A percentile compares a stretch with the other conserved stretches of the same genome.
phyloP scores from a whole-genome alignment of 2,797 vertebrate species.

The Acrocephalus scirpaceus region DNA sequence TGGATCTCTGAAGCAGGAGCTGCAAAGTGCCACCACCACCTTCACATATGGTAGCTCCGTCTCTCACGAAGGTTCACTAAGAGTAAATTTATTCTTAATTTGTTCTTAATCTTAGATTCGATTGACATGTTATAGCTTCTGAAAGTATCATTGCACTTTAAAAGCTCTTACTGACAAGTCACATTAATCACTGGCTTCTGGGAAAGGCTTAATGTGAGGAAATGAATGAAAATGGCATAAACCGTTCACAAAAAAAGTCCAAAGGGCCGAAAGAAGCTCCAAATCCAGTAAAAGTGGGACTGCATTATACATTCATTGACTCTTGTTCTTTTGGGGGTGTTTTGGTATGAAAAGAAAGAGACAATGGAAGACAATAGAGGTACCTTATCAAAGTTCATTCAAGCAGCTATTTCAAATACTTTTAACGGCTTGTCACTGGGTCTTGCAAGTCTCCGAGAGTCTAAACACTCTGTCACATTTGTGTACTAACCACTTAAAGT shows the following conservation, averaged over 20 bases:
- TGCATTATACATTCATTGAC: constrained; percentile 88
- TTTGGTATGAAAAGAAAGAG: constrained; percentile 85
- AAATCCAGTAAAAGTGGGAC: constrained; percentile 82
- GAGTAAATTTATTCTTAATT: constrained; percentile 71
- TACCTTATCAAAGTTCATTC: constrained; percentile 91
- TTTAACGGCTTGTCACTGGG: constrained; percentile 97
- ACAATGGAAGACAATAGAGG: constrained; percentile 87
- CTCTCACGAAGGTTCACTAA: not conserved
- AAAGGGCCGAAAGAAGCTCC: constrained; percentile 70
- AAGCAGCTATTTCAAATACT: constrained; percentile 92
- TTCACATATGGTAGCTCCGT: not conserved
- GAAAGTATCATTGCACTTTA: constrained; percentile 68
- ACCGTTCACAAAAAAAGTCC: constrained; percentile 74
- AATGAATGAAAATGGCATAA: constrained; percentile 79
- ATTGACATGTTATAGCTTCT: constrained; percentile 58
- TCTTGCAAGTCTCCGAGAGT: constrained; percentile 89
- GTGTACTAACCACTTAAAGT: constrained; percentile 99
- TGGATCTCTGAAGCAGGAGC: not conserved
- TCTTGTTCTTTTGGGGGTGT: constrained; percentile 88
- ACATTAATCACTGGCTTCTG: constrained; percentile 70
- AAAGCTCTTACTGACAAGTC: constrained; percentile 69
- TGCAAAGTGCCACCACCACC: not conserved
- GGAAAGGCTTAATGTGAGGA: constrained; percentile 68
- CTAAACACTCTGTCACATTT: constrained; percentile 96
- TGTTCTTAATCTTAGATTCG: constrained; percentile 67